A percentile compares a stretch with the other conserved stretches of the same genome.
These are phyloP conservation scores for Drosophila nigricruria DNA, from an alignment of 2,888 invertebrate species.

Conservation along the genomic window DNA sequence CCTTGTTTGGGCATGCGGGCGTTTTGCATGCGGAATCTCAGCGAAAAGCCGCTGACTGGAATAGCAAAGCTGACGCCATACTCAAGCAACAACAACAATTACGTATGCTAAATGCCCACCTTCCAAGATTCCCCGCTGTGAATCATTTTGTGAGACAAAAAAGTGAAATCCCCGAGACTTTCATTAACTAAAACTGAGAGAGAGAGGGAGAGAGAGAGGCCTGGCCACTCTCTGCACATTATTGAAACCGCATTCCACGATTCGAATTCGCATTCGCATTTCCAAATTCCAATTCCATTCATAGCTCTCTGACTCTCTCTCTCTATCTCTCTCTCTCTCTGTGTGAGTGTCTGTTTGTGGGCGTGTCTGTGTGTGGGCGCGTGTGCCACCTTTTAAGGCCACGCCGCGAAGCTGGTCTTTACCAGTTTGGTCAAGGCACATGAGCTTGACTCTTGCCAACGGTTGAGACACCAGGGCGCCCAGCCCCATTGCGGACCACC, in stretches of 20 bases:
- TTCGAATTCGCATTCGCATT: conserved; percentile 33
- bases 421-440: conserved; percentile 5
- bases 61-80: conserved; percentile 9
- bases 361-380: conserved; percentile 25
- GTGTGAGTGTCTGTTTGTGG: conserved; percentile 9
- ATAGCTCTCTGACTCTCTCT: conserved; percentile 25
- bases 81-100: neutral
- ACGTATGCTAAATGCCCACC: conserved; percentile 19
- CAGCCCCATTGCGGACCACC: conserved; percentile 5
- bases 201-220: neutral
- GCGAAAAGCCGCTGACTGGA: conserved; percentile 12
- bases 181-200: conserved; percentile 50
- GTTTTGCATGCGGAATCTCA: conserved; percentile 37
- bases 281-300: conserved; percentile 55
- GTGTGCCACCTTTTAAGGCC: conserved; percentile 46
- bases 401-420: conserved; percentile 13
- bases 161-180: conserved; percentile 49
- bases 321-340: too few relatives aligned
- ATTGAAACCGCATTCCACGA: conserved; percentile 27
- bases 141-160: conserved; percentile 40
- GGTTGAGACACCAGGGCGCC: conserved; percentile 61
- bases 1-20: conserved; percentile 38
- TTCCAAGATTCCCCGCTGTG: conserved; percentile 48
- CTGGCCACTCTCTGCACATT: neutral
- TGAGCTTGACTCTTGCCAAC: neutral